These are phyloP conservation scores for Tridacna gigas DNA, from an alignment of 2,888 invertebrate species.

Conservation along the genomic window DNA sequence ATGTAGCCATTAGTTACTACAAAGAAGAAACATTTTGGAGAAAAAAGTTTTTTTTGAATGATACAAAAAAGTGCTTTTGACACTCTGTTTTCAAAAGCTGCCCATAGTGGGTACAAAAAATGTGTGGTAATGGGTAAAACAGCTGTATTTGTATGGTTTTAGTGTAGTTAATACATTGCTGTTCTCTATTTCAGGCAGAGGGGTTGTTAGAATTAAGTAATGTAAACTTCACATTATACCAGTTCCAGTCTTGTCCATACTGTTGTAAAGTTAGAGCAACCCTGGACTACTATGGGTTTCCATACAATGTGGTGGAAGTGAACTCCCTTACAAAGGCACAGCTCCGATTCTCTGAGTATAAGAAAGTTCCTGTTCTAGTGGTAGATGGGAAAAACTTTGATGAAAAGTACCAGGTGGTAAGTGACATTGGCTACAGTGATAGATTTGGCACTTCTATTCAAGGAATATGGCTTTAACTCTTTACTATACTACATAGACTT, in stretches of 20 bases:
- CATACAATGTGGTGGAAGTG: constrained; percentile 98
- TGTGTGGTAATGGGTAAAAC: too few relatives aligned
- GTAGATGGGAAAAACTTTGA: constrained; percentile 87
- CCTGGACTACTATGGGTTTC: constrained; percentile 95
- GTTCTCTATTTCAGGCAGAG: constrained; percentile 59
- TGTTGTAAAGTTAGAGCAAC: constrained; percentile 91
- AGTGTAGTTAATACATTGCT: too few relatives aligned
- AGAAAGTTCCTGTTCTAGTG: constrained; percentile 96
- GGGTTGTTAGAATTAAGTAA: constrained; percentile 72
- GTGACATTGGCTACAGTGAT: not conserved
- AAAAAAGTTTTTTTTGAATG: too few relatives aligned
- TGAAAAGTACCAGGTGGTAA: constrained; percentile 13
- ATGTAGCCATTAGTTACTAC: too few relatives aligned
- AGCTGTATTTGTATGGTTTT: too few relatives aligned
- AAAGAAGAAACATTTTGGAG: too few relatives aligned
- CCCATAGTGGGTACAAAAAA: too few relatives aligned
- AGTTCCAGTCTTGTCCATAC: constrained; percentile 99
- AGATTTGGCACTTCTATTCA: too few relatives aligned
- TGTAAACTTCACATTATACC: constrained; percentile 93
- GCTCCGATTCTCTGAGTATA: constrained; percentile 96
- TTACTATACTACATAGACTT: too few relatives aligned
- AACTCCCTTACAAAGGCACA: constrained; percentile 97
- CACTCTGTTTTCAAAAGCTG: not conserved
- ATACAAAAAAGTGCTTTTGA: too few relatives aligned
- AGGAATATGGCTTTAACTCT: too few relatives aligned